Evolutionary conservation across 1,140 invertebrate genomes (phyloP).

Genomic region (Dreissena polymorpha): DNA sequence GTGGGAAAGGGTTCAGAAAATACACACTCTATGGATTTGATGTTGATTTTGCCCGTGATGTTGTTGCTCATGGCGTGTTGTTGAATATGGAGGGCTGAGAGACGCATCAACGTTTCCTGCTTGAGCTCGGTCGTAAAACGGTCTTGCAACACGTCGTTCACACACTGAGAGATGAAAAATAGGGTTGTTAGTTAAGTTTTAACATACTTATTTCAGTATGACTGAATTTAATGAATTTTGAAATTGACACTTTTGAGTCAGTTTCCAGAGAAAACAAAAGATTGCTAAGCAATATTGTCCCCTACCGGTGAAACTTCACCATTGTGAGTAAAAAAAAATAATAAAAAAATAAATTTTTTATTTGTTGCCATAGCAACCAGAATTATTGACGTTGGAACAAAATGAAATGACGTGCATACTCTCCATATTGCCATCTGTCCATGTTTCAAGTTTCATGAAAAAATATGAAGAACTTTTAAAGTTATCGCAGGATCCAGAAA

Average conservation of each 20-base stretch:
- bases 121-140: slow-evolving; percentile 93
- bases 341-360: no score
- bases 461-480: no score
- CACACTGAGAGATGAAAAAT: slow-evolving; percentile 84
- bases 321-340: no score
- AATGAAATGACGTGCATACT: no score
- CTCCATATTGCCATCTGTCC: no score
- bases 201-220: background rate
- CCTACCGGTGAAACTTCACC: no score
- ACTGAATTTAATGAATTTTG: background rate
- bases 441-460: no score
- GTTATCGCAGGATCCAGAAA: no score
- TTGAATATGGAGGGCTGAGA: slow-evolving; percentile 94
- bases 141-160: slow-evolving; percentile 95
- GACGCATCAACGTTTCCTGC: slow-evolving; percentile 90
- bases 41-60: slow-evolving; percentile 87
- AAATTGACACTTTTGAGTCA: background rate
- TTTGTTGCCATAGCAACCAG: no score
- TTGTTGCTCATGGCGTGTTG: slow-evolving; percentile 92
- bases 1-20: no score
- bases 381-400: no score
- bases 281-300: no score
- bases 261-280: background rate
- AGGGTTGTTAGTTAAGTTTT: background rate
- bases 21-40: slow-evolving; percentile 92